Conservation (phyloP, 2,888 invertebrate genomes). For the Polydrusus cervinus region DNA sequence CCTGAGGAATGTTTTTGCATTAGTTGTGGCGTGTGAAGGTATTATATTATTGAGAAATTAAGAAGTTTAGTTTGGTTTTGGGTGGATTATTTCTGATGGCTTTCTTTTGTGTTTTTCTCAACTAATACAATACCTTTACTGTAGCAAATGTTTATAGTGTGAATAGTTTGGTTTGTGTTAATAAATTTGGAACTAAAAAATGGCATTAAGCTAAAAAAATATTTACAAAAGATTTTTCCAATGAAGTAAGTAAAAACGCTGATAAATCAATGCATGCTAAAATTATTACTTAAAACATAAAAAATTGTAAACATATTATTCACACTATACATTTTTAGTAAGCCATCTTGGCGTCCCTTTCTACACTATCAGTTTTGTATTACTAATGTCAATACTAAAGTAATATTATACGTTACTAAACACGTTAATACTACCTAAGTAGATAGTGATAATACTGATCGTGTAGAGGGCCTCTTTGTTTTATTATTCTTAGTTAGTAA, state of each 20-base stretch:
- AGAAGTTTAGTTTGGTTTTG: too few relatives aligned
- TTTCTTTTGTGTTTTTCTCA: neutral
- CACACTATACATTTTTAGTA: conserved; percentile 56
- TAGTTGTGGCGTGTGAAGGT: conserved; percentile 44
- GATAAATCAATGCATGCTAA: conserved; percentile 30
- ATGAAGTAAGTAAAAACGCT: conserved; percentile 26
- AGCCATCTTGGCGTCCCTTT: neutral
- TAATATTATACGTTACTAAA: too few relatives aligned
- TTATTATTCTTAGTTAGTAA: conserved; percentile 1
- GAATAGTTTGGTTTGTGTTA: conserved; percentile 27
- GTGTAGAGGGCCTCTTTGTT: too few relatives aligned
- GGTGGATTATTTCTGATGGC: too few relatives aligned
- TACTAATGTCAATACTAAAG: too few relatives aligned
- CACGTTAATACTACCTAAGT: too few relatives aligned
- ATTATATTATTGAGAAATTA: neutral
- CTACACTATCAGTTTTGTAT: too few relatives aligned
- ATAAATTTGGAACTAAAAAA: neutral
- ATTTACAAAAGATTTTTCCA: conserved; percentile 35
- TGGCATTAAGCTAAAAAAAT: conserved; percentile 8
- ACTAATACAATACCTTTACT: conserved; percentile 16
- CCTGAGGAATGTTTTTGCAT: conserved; percentile 62
- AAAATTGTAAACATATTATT: conserved; percentile 42
- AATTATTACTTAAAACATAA: conserved; percentile 2
- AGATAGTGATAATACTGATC: too few relatives aligned
- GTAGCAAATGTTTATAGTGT: conserved; percentile 43